A percentile compares a stretch with the other conserved stretches of the same genome.
Conservation (phyloP, 2,888 invertebrate genomes). For the Habroteleia sp. region DNA sequence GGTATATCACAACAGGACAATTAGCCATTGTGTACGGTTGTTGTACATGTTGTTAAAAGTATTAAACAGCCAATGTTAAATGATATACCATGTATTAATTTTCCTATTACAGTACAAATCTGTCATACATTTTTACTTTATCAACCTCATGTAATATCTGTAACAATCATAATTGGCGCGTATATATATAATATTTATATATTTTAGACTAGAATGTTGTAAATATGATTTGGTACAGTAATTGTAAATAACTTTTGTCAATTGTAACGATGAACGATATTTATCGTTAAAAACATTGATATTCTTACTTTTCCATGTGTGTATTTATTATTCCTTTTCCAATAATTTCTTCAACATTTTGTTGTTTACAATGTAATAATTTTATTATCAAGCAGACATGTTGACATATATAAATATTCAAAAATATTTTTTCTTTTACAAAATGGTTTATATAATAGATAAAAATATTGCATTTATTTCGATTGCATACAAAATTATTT, state of each 20-base stretch:
- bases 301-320: conserved; percentile 30
- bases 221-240: conserved; percentile 15
- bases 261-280: conserved; percentile 32
- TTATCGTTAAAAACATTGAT: conserved; percentile 35
- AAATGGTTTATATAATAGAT: too few relatives aligned
- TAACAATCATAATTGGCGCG: not conserved
- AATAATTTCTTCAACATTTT: too few relatives aligned
- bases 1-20: not conserved
- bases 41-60: conserved; percentile 22
- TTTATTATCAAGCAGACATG: too few relatives aligned
- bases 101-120: conserved; percentile 29
- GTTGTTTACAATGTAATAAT: too few relatives aligned
- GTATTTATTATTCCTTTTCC: not conserved
- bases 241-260: conserved; percentile 25
- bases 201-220: conserved; percentile 15
- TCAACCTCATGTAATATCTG: not conserved
- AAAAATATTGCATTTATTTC: too few relatives aligned
- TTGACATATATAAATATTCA: too few relatives aligned
- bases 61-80: conserved; percentile 9
- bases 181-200: not conserved
- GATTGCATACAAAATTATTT: too few relatives aligned
- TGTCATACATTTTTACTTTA: conserved; percentile 8
- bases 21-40: not conserved
- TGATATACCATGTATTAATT: conserved; percentile 12
- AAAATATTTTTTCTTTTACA: too few relatives aligned